A percentile compares a stretch with the other conserved stretches of the same genome.
phyloP scores from a whole-genome alignment of 2,797 vertebrate species.

The Echiichthys vipera region DNA sequence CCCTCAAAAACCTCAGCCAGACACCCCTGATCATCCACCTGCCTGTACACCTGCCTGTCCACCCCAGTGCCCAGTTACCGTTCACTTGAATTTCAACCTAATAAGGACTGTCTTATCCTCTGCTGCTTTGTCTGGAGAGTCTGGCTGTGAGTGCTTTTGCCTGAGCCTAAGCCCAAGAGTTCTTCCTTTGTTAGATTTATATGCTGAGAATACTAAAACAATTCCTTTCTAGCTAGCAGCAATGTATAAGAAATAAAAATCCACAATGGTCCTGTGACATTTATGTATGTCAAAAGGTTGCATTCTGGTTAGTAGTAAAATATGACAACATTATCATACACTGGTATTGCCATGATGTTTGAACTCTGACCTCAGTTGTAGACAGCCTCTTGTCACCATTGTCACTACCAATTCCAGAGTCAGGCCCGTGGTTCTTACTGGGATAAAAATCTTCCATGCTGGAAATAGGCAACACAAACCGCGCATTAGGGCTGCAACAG shows the following conservation, averaged over 20 bases:
- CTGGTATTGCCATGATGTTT: neutral
- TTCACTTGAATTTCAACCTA: neutral
- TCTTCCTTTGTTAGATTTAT: neutral
- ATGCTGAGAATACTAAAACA: neutral
- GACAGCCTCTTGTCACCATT: conserved; percentile 98
- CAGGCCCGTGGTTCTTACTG: conserved; percentile 96
- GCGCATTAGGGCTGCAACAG: neutral
- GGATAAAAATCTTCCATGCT: conserved; percentile 99
- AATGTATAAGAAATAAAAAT: neutral
- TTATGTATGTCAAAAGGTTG: neutral
- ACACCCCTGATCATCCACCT: neutral
- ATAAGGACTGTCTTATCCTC: neutral
- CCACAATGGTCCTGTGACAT: neutral
- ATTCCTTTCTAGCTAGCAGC: neutral
- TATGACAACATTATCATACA: neutral
- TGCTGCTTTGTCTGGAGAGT: neutral
- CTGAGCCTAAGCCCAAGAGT: neutral
- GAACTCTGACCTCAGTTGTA: conserved; percentile 91
- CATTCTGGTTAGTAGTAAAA: neutral
- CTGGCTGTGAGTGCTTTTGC: neutral
- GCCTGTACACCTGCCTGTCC: neutral
- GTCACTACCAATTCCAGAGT: conserved; percentile 98
- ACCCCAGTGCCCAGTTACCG: too few species aligned
- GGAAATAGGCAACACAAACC: conserved; percentile 47
- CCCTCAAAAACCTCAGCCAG: neutral